Evolutionary conservation across 1,140 invertebrate species (phyloP).

Genomic region (Drosophila erecta): DNA sequence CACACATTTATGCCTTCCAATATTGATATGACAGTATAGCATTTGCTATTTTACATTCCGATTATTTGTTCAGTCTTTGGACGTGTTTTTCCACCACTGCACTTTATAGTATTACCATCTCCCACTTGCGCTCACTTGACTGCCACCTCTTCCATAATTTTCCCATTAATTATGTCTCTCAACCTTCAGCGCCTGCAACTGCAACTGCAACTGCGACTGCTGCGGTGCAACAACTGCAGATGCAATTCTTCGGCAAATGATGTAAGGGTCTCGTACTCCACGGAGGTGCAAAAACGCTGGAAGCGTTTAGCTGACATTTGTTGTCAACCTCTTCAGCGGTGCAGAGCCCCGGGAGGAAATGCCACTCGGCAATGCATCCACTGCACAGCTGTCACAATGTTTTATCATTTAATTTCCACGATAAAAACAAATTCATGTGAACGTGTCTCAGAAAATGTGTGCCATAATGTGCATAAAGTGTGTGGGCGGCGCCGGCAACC

Average conservation of each 20-base stretch:
- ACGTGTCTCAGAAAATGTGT: conserved; percentile 5
- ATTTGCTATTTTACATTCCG: too few relatives aligned
- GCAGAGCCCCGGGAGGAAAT: conserved; percentile 50
- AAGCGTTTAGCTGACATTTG: conserved; percentile 77
- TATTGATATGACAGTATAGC: too few relatives aligned
- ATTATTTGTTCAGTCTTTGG: too few relatives aligned
- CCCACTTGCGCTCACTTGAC: conserved; percentile 28
- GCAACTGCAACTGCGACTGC: conserved; percentile 23
- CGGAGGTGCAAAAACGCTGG: conserved; percentile 34
- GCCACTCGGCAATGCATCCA: conserved; percentile 49
- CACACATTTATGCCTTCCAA: too few relatives aligned
- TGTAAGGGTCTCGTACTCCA: conserved; percentile 50
- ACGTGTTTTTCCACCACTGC: neutral
- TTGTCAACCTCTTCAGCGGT: conserved; percentile 60
- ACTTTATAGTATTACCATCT: conserved; percentile 28
- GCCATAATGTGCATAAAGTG: conserved; percentile 15
- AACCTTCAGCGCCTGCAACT: conserved; percentile 43
- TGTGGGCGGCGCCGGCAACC: conserved; percentile 26
- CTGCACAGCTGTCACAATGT: conserved; percentile 80
- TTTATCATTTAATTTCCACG: conserved; percentile 83
- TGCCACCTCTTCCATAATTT: conserved; percentile 56
- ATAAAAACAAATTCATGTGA: conserved; percentile 80
- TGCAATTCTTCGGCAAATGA: conserved; percentile 66
- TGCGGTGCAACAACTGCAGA: conserved; percentile 18
- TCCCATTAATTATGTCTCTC: conserved; percentile 65